Conservation (phyloP, 2,888 invertebrate species). For the Petrolisthes manimaculis region DNA sequence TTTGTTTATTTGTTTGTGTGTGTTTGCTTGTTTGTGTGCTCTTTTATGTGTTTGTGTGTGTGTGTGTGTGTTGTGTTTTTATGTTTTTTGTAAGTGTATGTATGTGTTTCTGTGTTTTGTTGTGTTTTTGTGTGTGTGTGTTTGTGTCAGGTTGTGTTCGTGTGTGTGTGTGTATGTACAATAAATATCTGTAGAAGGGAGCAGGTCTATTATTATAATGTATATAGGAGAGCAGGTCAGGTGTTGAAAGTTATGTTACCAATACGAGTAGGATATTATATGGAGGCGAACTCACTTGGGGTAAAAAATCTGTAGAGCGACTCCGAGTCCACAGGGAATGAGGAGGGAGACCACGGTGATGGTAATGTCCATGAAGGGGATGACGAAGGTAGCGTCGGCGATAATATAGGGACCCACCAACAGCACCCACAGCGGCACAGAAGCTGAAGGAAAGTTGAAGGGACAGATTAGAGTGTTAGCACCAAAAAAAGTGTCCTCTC, state of each 20-base stretch:
- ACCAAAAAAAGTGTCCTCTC: too few species aligned
- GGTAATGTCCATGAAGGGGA: conserved; percentile 84
- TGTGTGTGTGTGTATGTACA: neutral
- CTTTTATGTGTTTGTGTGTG: too few species aligned
- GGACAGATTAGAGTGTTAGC: neutral
- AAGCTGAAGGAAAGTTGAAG: conserved; percentile 28
- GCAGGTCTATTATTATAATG: neutral
- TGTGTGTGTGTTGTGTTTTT: too few species aligned
- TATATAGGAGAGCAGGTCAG: neutral
- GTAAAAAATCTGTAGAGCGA: conserved; percentile 77
- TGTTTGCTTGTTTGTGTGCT: too few species aligned
- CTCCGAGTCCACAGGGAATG: conserved; percentile 82
- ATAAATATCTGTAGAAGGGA: neutral
- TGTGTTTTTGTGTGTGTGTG: too few species aligned
- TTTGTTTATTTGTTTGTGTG: too few species aligned
- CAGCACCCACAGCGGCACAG: conserved; percentile 65
- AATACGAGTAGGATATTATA: neutral
- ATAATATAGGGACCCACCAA: conserved; percentile 53
- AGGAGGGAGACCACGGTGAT: conserved; percentile 81
- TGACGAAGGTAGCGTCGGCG: conserved; percentile 74
- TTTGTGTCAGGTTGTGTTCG: too few species aligned
- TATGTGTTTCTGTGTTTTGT: too few species aligned
- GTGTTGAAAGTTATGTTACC: neutral
- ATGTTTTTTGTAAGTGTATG: too few species aligned
- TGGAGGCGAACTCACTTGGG: conserved; percentile 71